These are phyloP conservation scores for Augochlorella aurata DNA, from an alignment of 2,888 invertebrate species.

Conservation along the genomic window DNA sequence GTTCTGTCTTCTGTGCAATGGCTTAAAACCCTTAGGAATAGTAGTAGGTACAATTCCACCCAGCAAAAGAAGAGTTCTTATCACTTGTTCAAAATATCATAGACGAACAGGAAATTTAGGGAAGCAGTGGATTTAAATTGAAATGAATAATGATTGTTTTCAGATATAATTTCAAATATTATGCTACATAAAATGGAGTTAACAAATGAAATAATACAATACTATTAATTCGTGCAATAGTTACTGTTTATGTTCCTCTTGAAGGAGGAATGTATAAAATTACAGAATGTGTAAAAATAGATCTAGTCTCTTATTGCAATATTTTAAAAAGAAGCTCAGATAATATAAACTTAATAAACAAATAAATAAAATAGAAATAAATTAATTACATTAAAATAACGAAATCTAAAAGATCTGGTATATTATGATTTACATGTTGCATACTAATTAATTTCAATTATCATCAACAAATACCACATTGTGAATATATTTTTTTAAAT, in stretches of 20 bases:
- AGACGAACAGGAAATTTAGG: too few species aligned
- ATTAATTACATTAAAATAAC: slow-evolving; percentile 3
- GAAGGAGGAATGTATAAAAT: not conserved
- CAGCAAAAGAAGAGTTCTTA: too few species aligned
- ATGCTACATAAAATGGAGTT: not conserved
- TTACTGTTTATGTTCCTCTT: not conserved
- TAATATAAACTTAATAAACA: not conserved
- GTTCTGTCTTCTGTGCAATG: too few species aligned
- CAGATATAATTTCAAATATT: not conserved
- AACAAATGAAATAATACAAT: not conserved
- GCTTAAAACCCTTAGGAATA: too few species aligned
- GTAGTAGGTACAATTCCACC: too few species aligned
- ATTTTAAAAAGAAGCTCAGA: not conserved
- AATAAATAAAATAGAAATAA: slow-evolving; percentile 33
- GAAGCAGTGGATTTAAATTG: not conserved
- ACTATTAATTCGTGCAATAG: not conserved
- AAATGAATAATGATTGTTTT: not conserved
- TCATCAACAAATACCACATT: not conserved
- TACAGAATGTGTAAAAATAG: not conserved
- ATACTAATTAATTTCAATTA: not conserved
- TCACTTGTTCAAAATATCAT: too few species aligned
- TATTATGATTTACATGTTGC: not conserved
- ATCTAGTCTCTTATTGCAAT: not conserved
- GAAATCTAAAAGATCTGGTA: not conserved
- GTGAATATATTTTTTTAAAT: not conserved